Evolutionary conservation across 1,140 invertebrate species (phyloP).

Genomic region (Hycleus phaleratus): DNA sequence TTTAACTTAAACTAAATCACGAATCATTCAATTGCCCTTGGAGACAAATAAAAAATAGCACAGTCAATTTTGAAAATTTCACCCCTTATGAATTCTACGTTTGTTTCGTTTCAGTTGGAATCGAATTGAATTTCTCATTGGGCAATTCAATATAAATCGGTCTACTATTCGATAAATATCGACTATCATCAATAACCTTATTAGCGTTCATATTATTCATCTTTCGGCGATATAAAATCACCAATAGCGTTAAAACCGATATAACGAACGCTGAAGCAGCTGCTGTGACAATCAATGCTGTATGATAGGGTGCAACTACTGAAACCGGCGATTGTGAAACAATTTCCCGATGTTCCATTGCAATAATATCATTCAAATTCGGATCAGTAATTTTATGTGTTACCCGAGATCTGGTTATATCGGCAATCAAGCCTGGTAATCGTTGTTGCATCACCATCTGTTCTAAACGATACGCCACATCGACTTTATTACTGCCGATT

Average conservation of each 20-base stretch:
- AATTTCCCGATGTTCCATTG: constrained; percentile 59
- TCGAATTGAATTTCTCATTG: constrained; percentile 36
- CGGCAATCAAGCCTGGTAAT: constrained; percentile 50
- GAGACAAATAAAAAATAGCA: no score
- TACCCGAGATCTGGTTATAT: constrained; percentile 56
- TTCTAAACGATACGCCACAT: constrained; percentile 56
- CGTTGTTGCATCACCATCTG: constrained; percentile 55
- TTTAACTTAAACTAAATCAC: no score
- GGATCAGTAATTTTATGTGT: constrained; percentile 47
- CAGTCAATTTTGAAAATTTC: not conserved
- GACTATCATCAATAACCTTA: constrained; percentile 47
- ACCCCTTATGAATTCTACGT: not conserved
- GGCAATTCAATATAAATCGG: constrained; percentile 50
- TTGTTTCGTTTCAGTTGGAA: constrained; percentile 10
- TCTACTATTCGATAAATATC: constrained; percentile 46
- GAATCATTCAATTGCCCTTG: not conserved
- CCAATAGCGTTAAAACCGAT: constrained; percentile 57
- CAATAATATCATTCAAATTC: constrained; percentile 44
- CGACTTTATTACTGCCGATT: constrained; percentile 55
- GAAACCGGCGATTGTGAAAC: constrained; percentile 57
- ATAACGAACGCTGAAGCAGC: constrained; percentile 65
- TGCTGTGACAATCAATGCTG: constrained; percentile 59
- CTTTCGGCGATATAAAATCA: constrained; percentile 59
- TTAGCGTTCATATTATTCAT: constrained; percentile 41
- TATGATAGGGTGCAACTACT: constrained; percentile 59